Evolutionary conservation across 2,797 vertebrate species (phyloP).

Genomic region (Schizopygopsis pylzovi): DNA sequence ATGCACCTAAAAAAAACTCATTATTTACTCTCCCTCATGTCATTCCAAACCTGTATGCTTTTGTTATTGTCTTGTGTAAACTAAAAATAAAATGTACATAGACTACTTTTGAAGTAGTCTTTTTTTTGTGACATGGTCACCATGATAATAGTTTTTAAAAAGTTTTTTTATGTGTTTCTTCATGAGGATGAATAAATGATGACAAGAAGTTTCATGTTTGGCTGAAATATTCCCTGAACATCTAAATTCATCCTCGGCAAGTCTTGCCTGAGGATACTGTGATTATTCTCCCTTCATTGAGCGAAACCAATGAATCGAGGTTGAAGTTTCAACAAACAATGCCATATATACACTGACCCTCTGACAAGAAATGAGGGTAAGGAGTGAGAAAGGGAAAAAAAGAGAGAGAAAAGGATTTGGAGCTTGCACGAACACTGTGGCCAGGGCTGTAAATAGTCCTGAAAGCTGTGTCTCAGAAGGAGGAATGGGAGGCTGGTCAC

Average conservation of each 20-base stretch:
- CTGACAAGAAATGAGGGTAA: conserved; percentile 42
- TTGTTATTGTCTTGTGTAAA: neutral
- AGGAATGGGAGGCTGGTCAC: conserved; percentile 80
- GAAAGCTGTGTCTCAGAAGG: conserved; percentile 78
- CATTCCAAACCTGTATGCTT: neutral
- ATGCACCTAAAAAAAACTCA: neutral
- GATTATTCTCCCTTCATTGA: conserved; percentile 42
- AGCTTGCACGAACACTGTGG: conserved; percentile 75
- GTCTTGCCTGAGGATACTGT: conserved; percentile 11
- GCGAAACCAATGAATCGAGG: conserved; percentile 56
- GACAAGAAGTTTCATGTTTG: conserved; percentile 5
- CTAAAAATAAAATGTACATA: neutral
- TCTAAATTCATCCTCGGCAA: conserved; percentile 55
- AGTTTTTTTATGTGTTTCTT: neutral
- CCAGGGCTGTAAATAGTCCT: conserved; percentile 79
- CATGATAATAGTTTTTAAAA: neutral
- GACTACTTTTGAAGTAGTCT: neutral
- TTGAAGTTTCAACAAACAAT: conserved; percentile 67
- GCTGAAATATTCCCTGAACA: conserved; percentile 27
- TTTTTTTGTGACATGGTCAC: neutral
- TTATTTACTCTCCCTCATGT: neutral
- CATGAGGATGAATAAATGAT: neutral
- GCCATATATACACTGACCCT: conserved; percentile 56
- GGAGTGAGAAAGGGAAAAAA: conserved; percentile 26
- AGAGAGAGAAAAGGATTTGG: conserved; percentile 66